Evolutionary conservation across 2,797 vertebrate species (phyloP).

Genomic region (Taeniopygia guttata): DNA sequence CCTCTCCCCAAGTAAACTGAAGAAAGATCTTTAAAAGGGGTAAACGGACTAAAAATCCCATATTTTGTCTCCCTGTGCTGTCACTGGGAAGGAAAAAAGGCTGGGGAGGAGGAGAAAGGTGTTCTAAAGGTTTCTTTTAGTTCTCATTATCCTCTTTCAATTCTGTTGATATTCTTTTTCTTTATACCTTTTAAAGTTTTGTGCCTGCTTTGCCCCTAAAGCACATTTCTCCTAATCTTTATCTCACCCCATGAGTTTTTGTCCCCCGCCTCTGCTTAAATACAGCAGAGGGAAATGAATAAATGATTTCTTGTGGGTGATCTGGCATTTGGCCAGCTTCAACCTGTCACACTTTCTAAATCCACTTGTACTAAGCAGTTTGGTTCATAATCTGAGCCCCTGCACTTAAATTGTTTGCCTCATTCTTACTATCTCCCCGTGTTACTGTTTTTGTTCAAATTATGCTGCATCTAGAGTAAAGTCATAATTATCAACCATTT

Average conservation of each 20-base stretch:
- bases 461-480: neutral
- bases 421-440: neutral
- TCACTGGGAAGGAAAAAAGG: neutral
- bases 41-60: neutral
- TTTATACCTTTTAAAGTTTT: neutral
- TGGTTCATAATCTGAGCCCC: neutral
- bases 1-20: neutral
- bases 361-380: neutral
- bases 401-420: neutral
- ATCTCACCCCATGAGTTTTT: neutral
- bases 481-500: neutral
- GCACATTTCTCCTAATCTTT: neutral
- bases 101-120: neutral
- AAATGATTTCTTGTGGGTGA: neutral
- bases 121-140: neutral
- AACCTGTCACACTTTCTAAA: neutral
- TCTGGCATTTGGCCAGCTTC: neutral
- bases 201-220: neutral
- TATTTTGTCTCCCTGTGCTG: neutral
- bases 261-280: rapidly evolving
- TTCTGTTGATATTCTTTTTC: neutral
- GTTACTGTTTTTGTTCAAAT: neutral
- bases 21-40: neutral
- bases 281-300: neutral
- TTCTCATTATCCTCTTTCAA: neutral